Evolutionary conservation across 2,113 vertebrate species (phyloP).

Genomic region (Pipra filicauda): DNA sequence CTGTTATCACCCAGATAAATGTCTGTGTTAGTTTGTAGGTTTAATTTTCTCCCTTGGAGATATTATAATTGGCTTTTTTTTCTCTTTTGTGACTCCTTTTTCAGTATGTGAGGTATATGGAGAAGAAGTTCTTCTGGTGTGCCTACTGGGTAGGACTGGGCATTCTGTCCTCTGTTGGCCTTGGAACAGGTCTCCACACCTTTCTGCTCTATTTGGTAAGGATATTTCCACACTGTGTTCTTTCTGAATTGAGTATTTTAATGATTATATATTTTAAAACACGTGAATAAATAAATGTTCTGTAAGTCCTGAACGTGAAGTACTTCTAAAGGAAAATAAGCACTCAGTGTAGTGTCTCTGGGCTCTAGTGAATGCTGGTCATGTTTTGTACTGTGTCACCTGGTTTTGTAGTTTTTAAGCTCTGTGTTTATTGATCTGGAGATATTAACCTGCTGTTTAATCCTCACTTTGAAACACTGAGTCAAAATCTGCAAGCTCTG

Average conservation of each 20-base stretch:
- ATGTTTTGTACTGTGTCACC: not conserved
- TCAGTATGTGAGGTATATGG: constrained; percentile 84
- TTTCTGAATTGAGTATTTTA: not conserved
- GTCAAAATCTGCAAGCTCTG: not conserved
- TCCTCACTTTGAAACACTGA: not conserved
- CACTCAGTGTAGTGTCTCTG: not conserved
- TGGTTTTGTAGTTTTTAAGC: not conserved
- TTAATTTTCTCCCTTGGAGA: not conserved
- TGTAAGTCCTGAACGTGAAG: accelerated
- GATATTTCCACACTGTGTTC: not conserved
- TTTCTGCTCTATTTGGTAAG: constrained; percentile 93
- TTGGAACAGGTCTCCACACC: constrained; percentile 87
- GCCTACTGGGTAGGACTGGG: constrained; percentile 89
- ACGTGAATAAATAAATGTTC: not conserved
- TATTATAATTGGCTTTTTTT: not conserved
- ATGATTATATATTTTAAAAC: not conserved
- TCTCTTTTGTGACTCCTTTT: constrained; percentile 10
- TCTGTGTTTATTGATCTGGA: not conserved
- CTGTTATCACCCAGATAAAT: not conserved
- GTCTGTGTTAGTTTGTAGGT: not conserved
- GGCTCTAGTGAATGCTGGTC: not conserved
- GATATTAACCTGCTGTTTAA: not conserved
- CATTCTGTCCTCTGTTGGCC: constrained; percentile 87
- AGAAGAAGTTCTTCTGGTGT: constrained; percentile 87
- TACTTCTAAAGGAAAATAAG: not conserved